phyloP scores from a whole-genome alignment of 2,888 invertebrate species.

The Lasius fuliginosus region DNA sequence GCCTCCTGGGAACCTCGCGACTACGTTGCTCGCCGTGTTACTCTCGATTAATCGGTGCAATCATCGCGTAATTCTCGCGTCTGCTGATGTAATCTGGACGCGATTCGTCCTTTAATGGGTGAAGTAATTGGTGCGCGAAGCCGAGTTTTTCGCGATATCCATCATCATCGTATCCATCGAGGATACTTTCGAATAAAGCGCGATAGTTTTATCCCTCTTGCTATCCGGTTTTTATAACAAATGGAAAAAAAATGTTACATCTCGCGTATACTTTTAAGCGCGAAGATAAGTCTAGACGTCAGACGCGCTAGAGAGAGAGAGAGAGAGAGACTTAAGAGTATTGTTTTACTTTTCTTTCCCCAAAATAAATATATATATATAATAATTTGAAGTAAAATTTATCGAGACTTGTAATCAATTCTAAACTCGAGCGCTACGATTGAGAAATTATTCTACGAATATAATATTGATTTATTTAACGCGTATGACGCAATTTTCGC shows the following conservation, averaged over 20 bases:
- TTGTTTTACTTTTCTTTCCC: not conserved
- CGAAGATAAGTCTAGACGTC: not conserved
- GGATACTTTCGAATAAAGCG: not conserved
- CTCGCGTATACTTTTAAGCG: not conserved
- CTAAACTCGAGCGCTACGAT: not conserved
- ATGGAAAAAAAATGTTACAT: not conserved
- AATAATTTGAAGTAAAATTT: not conserved
- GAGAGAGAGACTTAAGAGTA: not conserved
- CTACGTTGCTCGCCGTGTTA: not conserved
- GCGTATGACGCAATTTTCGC: not conserved
- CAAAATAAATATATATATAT: not conserved
- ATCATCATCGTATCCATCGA: not conserved
- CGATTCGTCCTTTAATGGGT: constrained; percentile 37
- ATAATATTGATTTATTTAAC: not conserved
- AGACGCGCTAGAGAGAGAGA: not conserved
- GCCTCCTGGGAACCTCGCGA: not conserved
- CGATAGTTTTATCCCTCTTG: not conserved
- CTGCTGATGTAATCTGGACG: constrained; percentile 30
- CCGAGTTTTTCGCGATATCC: not conserved
- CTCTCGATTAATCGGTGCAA: constrained; percentile 45
- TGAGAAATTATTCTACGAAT: not conserved
- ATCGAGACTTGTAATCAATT: not conserved
- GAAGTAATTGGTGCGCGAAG: constrained; percentile 20
- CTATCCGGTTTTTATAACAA: not conserved
- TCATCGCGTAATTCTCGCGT: constrained; percentile 44